These are phyloP conservation scores for Apteryx owenii DNA, from an alignment of 2,113 vertebrate genomes.

Conservation along the genomic window DNA sequence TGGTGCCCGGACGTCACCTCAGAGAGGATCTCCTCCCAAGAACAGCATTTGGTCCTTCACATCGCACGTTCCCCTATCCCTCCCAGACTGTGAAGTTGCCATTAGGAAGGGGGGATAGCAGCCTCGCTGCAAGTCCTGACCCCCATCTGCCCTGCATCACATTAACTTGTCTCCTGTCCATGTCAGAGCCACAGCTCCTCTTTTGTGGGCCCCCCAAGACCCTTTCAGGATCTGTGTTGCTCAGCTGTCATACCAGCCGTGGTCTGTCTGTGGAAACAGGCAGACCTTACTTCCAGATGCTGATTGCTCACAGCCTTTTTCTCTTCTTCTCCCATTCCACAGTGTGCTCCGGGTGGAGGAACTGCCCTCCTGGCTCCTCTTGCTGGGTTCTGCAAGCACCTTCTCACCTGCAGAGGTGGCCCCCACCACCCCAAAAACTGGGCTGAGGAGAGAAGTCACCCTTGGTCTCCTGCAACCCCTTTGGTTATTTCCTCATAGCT, in stretches of 20 bases:
- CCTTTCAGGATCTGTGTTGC: neutral
- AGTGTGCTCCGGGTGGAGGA: neutral
- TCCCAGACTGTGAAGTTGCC: neutral
- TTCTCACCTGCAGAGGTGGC: neutral
- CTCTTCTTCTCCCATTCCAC: neutral
- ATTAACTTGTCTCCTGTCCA: neutral
- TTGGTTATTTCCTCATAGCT: neutral
- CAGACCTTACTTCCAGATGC: neutral
- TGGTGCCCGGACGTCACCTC: neutral
- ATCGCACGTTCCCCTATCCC: neutral
- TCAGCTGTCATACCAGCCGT: neutral
- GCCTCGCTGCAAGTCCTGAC: neutral
- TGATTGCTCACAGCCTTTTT: neutral
- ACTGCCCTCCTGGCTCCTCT: neutral
- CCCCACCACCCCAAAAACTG: neutral
- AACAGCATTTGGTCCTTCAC: neutral
- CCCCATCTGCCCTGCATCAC: neutral
- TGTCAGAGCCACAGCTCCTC: neutral
- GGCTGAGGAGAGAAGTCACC: neutral
- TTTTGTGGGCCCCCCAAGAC: neutral
- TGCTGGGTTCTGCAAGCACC: neutral
- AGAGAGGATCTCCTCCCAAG: neutral
- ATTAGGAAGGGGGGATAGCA: neutral
- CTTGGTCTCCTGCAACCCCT: neutral
- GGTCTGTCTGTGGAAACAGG: neutral